Base-by-base conservation (phyloP, 37 sponge, comb jelly and placozoan genomes). In the Agelas oroides region DNA sequence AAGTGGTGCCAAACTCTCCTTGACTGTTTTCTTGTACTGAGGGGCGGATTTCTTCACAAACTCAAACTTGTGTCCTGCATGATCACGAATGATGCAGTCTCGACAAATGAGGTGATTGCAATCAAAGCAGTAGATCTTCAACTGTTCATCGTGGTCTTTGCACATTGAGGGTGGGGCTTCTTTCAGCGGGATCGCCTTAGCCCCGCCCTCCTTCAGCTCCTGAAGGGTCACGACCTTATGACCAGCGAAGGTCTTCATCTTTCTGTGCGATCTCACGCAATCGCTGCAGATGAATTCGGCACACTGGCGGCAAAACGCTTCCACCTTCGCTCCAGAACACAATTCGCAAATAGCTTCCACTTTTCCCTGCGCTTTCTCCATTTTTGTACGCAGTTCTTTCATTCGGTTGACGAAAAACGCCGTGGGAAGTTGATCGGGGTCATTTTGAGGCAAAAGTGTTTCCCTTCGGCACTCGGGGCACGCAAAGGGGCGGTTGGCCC, bases 361-460 rank as follows among this genome's bases (percentile, higher is more conserved):
- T 17, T 81, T 81, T 6, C 80, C 80, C 3, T 70, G 57, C 28
- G 59, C 81, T 31, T 53, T 66, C 60, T 25, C 71, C 70, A 81
- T 67, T 32, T 81, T 70, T 13, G 35, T n/a, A 71, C 70, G 35
- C 71, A 69, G 14, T 27, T 65, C 76, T 37, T 84, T 84, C 69
- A 84, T 67, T 2, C 85, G 56, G 34, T 84, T 64, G 1, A 84
- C 85, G 52, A 84, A 66, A 39, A 83, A 82, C 27, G 84, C 84
- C 2, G 84, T 46, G 30, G 62, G 52, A 0, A 83, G 84, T 30
- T 62, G 14, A 24, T 73, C 37, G 53, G 46, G 60, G 24, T 52
- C 53, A 54, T 37, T 37, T 41, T 63, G 65, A 39, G 84, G 84
- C n/a, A 83, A 35, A 19, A 27, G 18, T 6, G 75, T 65, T 23